Conservation (phyloP, 1,140 invertebrate species). For the Sitophilus oryzae region DNA sequence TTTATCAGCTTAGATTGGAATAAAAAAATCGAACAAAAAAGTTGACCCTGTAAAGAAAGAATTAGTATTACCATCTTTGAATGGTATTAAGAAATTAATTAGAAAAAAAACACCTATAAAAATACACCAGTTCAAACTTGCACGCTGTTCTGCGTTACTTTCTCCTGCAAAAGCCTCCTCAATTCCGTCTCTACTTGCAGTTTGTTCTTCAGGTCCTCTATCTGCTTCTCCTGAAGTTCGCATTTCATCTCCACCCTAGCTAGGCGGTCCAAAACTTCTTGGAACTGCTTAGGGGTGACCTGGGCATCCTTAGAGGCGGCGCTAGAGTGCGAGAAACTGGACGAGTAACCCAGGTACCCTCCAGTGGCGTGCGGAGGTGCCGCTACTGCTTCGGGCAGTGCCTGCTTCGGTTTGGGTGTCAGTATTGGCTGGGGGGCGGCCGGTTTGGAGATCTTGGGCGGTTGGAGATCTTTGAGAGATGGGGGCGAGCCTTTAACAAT, state of each 20-base stretch:
- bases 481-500: too few species aligned
- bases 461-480: conserved; percentile 4
- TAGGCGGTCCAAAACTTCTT: conserved; percentile 46
- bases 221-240: conserved; percentile 52
- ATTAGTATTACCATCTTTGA: neutral
- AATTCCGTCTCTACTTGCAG: conserved; percentile 53
- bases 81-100: too few species aligned
- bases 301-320: neutral
- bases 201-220: conserved; percentile 52
- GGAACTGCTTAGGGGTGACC: conserved; percentile 34
- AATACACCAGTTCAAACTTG: conserved; percentile 21
- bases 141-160: conserved; percentile 41
- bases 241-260: conserved; percentile 54
- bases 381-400: neutral
- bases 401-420: conserved; percentile 10
- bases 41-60: neutral
- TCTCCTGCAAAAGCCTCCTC: conserved; percentile 51
- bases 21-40: neutral
- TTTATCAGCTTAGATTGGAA: neutral
- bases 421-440: conserved; percentile 10
- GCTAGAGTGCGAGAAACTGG: neutral
- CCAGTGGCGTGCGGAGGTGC: neutral
- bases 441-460: too few species aligned
- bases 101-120: neutral
- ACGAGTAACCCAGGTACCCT: neutral